Base-by-base conservation (phyloP, 2,113 vertebrate genomes). In the Actenoides lindsayi region DNA sequence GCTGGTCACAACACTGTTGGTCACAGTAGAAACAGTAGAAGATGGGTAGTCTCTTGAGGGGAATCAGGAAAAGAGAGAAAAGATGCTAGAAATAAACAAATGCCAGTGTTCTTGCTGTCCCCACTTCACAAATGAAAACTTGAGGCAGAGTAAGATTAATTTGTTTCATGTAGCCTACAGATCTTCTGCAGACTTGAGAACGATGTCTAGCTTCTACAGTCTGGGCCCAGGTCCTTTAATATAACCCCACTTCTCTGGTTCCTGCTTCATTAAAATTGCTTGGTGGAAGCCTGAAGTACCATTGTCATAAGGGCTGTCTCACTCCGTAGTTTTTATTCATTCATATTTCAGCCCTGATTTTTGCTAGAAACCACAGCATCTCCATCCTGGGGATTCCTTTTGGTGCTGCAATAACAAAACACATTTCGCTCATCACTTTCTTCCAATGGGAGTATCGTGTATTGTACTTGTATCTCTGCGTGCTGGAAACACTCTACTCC, bases 371-470 rank as follows among this genome's bases (percentile, higher is more conserved):
- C 60, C 31, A 17, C 88, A 84, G 18, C 28, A 89, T 80, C 69
- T 92, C 60, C 83, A 92, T 46, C n/a, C 46, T 11, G 42, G 56
- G 44, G 25, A 78, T 91, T 74, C 63, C 59, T 94, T 81, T 64
- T 74, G 76, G 59, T 31, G 15, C 20, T 50, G 21, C 35, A 63
- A 25, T 37, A 80, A 51, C 33, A 90, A 89, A 91, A 20, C 41
- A 11, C 41, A 5, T 92, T 92, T 87, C 7, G 73, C 86, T 94
- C 93, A 87, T 96, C 95, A 3, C 23, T 71, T 67, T 64, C 16
- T 89, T 86, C 93, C 65, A 6, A 2, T 11, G 89, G 88, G 88
- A 73, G 35, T 85, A 94, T 76, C 13, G 1, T 37, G 19, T 71
- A 64, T 37, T 0, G 1, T 0, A 1, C 42, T 88, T 35, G 39